Base-by-base conservation (phyloP, 2,113 vertebrate genomes). In the Microcebus lehilahytsara region DNA sequence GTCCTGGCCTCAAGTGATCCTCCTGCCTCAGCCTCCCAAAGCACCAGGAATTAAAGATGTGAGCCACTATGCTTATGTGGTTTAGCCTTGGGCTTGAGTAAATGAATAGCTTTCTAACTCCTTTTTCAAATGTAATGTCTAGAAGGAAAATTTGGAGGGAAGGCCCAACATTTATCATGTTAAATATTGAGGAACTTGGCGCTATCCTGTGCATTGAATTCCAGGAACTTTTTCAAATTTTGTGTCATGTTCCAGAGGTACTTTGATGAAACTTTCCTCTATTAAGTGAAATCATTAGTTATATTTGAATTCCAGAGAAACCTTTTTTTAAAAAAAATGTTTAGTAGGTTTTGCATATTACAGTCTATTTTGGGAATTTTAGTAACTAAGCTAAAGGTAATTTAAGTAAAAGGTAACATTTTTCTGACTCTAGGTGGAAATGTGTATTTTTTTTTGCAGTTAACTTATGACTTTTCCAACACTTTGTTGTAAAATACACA, bases 291-390 rank as follows among this genome's bases (percentile, higher is more conserved):
- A 91, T 74, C 14, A 85, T 74, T 53, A 40, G 60, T 90, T 93
- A 86, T 95, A 85, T 62, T 93, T 95, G 71, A 22, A 89, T 84
- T 96, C 85, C 51, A 81, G 37, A 91, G 12, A 89, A 78, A 20
- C 46, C 37, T 71, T 51, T 49, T 56, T 85, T 56, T n/a, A 19
- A 58, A 62, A 27, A 62, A 62, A 62, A 62, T 56, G 58, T 85
- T 79, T 81, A 62, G 32, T 88, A 69, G 25, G 51, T 86, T 95
- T 92, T 93, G 2, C 91, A 53, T 58, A 74, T 20, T 40, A 69
- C 23, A 58, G 42, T 20, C 6, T 42, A 53, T 79, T 46, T 66
- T 58, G 34, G 20, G 40, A 91, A 89, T 85, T 96, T 95, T 88
- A 87, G 80, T 92, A 93, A 86, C 51, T 69, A 89, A 95, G n/a